A percentile compares a stretch with the other conserved stretches of the same genome.
phyloP scores from a whole-genome alignment of 2,797 vertebrate species.

The Pangasius mekongensis region DNA sequence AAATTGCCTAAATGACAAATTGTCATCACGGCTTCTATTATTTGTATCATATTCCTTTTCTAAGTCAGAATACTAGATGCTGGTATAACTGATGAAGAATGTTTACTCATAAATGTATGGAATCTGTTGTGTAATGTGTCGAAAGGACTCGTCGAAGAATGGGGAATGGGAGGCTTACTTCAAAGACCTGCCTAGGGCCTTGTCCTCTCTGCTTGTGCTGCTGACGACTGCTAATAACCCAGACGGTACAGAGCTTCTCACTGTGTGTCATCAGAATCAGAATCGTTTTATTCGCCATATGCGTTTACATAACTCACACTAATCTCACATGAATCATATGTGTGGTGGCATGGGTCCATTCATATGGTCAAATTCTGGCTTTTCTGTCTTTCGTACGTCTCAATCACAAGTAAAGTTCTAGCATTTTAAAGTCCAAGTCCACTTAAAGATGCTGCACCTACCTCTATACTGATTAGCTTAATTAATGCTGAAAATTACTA shows the following conservation, averaged over 20 bases:
- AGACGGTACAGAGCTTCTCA: slow-evolving; percentile 77
- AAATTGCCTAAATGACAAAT: neutral
- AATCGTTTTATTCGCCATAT: too few species aligned
- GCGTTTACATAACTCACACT: neutral
- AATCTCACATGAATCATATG: neutral
- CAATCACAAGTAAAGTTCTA: too few species aligned
- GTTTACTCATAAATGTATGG: neutral
- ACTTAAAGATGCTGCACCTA: neutral
- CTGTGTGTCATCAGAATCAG: neutral
- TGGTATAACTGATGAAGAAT: neutral
- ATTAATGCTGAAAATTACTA: neutral
- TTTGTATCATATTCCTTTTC: neutral
- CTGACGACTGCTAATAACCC: slow-evolving; percentile 97
- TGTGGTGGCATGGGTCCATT: neutral
- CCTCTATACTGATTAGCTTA: neutral
- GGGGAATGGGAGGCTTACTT: slow-evolving; percentile 88
- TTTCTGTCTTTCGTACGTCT: too few species aligned
- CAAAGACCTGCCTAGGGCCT: slow-evolving; percentile 78
- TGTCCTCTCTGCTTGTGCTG: slow-evolving; percentile 90
- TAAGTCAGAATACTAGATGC: neutral
- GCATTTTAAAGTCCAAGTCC: too few species aligned
- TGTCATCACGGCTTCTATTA: neutral
- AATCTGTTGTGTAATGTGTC: neutral
- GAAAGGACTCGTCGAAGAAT: slow-evolving; percentile 80
- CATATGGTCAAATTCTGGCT: neutral